phyloP scores from a whole-genome alignment of 2,113 vertebrate species.

The Rhinopomastus cyanomelas region DNA sequence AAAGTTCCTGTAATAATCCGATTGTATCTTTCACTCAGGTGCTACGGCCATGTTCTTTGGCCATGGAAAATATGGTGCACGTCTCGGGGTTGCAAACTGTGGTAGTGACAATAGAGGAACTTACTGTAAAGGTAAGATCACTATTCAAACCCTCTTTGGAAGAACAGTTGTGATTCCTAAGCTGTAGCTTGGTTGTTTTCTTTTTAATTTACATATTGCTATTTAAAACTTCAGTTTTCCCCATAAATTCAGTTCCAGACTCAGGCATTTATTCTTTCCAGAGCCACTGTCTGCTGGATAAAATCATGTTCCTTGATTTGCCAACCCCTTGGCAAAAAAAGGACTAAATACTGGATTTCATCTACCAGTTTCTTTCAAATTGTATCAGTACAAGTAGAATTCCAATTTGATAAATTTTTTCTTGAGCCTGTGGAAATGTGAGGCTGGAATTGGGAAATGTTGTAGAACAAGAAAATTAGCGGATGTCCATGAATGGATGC shows the following conservation, averaged over 20 bases:
- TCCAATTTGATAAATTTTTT: neutral
- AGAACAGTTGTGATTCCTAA: neutral
- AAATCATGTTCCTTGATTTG: neutral
- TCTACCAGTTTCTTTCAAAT: neutral
- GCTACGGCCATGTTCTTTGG: conserved; percentile 86
- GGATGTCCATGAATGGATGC: neutral
- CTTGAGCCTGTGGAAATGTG: neutral
- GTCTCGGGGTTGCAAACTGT: conserved; percentile 78
- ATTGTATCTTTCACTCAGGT: conserved; percentile 74
- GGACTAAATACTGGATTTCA: neutral
- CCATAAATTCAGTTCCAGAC: neutral
- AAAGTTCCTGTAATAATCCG: neutral
- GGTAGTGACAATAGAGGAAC: conserved; percentile 82
- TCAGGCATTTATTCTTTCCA: neutral
- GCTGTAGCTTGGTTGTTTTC: neutral
- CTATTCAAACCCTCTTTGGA: neutral
- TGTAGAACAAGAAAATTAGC: neutral
- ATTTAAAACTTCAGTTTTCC: neutral
- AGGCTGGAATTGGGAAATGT: neutral
- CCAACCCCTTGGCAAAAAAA: neutral
- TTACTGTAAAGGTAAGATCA: conserved; percentile 85
- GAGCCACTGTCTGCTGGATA: neutral
- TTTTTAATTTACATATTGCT: neutral
- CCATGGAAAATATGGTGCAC: conserved; percentile 80
- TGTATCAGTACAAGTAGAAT: neutral